These are phyloP conservation scores for Chymomyza costata DNA, from an alignment of 1,140 invertebrate genomes.

Conservation along the genomic window DNA sequence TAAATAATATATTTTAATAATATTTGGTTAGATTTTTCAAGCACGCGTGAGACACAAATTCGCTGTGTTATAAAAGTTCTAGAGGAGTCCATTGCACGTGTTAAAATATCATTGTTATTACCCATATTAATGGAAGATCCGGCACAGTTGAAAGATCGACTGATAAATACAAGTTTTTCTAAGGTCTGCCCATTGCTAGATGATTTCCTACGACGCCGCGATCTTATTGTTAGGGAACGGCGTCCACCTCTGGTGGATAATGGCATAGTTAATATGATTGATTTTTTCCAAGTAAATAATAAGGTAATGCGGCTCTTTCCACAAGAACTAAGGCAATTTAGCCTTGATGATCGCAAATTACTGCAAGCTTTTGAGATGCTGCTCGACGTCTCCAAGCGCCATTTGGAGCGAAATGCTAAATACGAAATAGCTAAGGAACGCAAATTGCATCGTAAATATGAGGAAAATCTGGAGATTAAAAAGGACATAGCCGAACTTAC, in stretches of 20 bases:
- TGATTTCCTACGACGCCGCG: conserved; percentile 31
- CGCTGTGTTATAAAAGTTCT: conserved; percentile 23
- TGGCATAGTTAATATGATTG: conserved; percentile 49
- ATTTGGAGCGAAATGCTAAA: conserved; percentile 19
- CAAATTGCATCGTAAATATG: conserved; percentile 29
- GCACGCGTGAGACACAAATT: conserved; percentile 22
- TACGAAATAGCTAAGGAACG: conserved; percentile 37
- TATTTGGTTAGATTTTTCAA: conserved; percentile 28
- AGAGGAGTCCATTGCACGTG: conserved; percentile 27
- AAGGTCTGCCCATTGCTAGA: conserved; percentile 21
- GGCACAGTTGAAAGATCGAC: background rate
- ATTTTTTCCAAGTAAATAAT: conserved; percentile 41
- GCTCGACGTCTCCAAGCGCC: conserved; percentile 20
- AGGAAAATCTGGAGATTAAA: conserved; percentile 20
- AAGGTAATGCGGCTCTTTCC: conserved; percentile 25
- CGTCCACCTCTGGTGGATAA: conserved; percentile 40
- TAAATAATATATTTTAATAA: background rate
- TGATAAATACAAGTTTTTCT: conserved; percentile 25
- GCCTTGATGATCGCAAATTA: conserved; percentile 9
- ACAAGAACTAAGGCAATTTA: conserved; percentile 6
- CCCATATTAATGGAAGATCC: conserved; percentile 32
- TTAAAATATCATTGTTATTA: conserved; percentile 51
- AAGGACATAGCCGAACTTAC: conserved; percentile 8
- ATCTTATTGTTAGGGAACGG: conserved; percentile 27
- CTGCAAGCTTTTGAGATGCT: conserved; percentile 32